These are phyloP conservation scores for Drosophila diplacantha DNA, from an alignment of 2,888 invertebrate genomes.

Conservation along the genomic window DNA sequence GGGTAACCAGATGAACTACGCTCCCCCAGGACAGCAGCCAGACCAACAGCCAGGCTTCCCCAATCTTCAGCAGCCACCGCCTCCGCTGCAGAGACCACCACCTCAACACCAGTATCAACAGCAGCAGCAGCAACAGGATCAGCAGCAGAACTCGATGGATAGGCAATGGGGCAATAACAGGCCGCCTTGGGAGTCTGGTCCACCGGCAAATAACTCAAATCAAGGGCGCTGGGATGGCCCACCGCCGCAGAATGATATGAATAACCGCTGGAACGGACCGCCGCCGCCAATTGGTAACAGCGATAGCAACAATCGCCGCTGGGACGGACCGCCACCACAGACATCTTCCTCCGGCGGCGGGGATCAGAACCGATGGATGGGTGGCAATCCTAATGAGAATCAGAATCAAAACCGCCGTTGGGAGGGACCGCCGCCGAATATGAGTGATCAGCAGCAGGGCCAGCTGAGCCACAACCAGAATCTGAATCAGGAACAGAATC, in stretches of 20 bases:
- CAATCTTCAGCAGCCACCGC: constrained; percentile 56
- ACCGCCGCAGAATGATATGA: constrained; percentile 13
- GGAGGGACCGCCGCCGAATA: constrained; percentile 10
- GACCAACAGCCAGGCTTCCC: constrained; percentile 24
- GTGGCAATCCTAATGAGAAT: background rate
- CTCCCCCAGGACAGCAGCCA: background rate
- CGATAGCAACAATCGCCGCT: constrained; percentile 18
- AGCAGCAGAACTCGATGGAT: constrained; percentile 11
- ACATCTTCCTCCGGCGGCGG: constrained; percentile 1
- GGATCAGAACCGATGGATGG: constrained; percentile 6
- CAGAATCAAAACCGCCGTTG: constrained; percentile 8
- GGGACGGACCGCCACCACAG: constrained; percentile 31
- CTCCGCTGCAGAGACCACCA: constrained; percentile 25
- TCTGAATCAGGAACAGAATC: constrained; percentile 10
- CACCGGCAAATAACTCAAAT: background rate
- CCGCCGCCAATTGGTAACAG: constrained; percentile 3
- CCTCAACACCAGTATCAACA: background rate
- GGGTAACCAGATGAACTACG: background rate
- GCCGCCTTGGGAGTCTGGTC: constrained; percentile 22
- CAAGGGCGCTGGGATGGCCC: constrained; percentile 40
- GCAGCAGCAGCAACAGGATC: background rate
- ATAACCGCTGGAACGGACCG: constrained; percentile 30
- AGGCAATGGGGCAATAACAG: constrained; percentile 21
- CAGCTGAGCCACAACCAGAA: constrained; percentile 2
- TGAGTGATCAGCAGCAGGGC: background rate